These are phyloP conservation scores for Megalops atlanticus DNA, from an alignment of 2,113 vertebrate genomes.

Conservation along the genomic window DNA sequence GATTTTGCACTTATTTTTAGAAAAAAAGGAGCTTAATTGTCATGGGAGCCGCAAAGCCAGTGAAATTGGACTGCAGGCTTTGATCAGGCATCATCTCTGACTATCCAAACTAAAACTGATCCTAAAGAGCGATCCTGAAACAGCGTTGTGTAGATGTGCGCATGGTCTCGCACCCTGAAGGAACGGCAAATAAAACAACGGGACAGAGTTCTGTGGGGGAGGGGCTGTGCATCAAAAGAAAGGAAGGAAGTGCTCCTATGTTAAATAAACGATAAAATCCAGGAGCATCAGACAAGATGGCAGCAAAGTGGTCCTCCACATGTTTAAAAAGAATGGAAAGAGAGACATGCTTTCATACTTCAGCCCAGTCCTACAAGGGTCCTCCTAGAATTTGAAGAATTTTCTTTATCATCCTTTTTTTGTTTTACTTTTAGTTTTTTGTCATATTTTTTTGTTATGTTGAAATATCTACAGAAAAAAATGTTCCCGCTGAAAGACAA, in stretches of 20 bases:
- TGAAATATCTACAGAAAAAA: conserved; percentile 14
- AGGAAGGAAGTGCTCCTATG: background rate
- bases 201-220: background rate
- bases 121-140: background rate
- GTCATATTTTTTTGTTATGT: background rate
- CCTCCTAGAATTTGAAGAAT: no score
- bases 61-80: background rate
- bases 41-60: background rate
- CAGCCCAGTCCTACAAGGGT: background rate
- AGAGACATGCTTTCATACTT: background rate
- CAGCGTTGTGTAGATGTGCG: background rate
- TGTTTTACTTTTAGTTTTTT: background rate
- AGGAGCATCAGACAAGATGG: background rate
- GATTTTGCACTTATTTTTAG: conserved; percentile 3
- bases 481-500: background rate
- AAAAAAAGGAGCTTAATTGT: background rate
- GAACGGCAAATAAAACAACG: background rate
- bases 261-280: background rate
- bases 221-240: background rate
- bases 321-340: background rate
- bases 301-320: background rate
- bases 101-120: background rate
- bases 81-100: background rate
- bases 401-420: no score
- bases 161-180: background rate